A percentile compares a stretch with the other conserved stretches of the same genome.
Conservation (phyloP, 2,113 vertebrate genomes). For the Brachionichthys hirsutus region DNA sequence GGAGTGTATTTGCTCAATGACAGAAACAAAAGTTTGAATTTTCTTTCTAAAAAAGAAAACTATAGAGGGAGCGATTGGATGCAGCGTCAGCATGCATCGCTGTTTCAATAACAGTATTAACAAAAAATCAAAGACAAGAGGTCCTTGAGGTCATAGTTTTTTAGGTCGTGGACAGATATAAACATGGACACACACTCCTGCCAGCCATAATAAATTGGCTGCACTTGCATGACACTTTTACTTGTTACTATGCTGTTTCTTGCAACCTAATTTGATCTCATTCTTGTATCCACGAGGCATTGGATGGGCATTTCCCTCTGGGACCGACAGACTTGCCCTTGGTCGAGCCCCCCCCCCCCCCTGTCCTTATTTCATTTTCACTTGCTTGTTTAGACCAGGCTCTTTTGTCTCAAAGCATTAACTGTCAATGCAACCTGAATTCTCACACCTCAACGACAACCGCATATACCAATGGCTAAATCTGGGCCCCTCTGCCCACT, state of each 20-base stretch:
- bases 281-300: slow-evolving; percentile 2
- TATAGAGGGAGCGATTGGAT: too few species aligned
- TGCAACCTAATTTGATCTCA: neutral
- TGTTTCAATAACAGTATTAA: too few species aligned
- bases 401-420: slow-evolving; percentile 49
- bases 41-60: too few species aligned
- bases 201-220: too few species aligned
- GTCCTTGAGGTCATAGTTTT: too few species aligned
- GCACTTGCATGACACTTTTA: neutral
- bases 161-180: too few species aligned
- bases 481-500: slow-evolving; percentile 3
- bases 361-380: slow-evolving; percentile 73
- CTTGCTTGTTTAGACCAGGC: slow-evolving; percentile 46
- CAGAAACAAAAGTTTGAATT: too few species aligned
- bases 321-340: slow-evolving; percentile 36
- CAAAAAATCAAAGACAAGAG: too few species aligned
- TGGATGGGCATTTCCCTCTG: slow-evolving; percentile 13
- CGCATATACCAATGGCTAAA: slow-evolving; percentile 25
- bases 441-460: slow-evolving; percentile 37
- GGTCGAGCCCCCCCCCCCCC: slow-evolving; percentile 12
- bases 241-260: neutral
- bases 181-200: too few species aligned
- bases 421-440: slow-evolving; percentile 57
- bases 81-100: too few species aligned
- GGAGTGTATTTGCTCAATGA: too few species aligned